phyloP scores from a whole-genome alignment of 2,888 invertebrate species.

The Cryptophagus acutangulus region DNA sequence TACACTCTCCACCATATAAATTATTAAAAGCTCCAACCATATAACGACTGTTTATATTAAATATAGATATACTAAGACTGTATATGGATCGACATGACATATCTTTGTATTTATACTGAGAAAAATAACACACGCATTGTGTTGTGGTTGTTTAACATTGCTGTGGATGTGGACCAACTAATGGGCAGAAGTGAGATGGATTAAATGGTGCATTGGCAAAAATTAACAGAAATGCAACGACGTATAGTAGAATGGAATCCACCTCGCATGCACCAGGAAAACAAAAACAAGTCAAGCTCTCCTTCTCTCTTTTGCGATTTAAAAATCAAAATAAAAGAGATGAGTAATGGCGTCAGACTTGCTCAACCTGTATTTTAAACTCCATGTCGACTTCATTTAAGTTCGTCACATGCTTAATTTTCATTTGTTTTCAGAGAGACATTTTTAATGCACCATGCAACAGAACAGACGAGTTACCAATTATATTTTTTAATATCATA shows the following conservation, averaged over 20 bases:
- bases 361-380: constrained; percentile 50
- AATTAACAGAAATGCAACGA: constrained; percentile 44
- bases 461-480: no score
- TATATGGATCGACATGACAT: constrained; percentile 31
- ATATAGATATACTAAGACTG: constrained; percentile 33
- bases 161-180: constrained; percentile 18
- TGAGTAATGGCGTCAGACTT: constrained; percentile 49
- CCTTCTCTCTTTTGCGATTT: constrained; percentile 29
- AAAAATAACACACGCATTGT: constrained; percentile 13
- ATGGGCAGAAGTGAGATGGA: constrained; percentile 33
- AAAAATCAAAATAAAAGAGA: constrained; percentile 50
- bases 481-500: no score
- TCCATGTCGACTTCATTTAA: constrained; percentile 48
- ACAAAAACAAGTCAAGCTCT: constrained; percentile 36
- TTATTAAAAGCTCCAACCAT: constrained; percentile 30
- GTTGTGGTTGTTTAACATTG: constrained; percentile 5
- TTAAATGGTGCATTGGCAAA: constrained; percentile 39
- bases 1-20: constrained; percentile 32
- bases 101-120: constrained; percentile 30
- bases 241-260: constrained; percentile 48
- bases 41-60: constrained; percentile 36
- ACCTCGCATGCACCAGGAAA: constrained; percentile 42
- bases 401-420: no score
- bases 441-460: no score
- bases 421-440: no score